phyloP scores from a whole-genome alignment of 2,797 vertebrate genomes.

The Eospalax fontanierii region DNA sequence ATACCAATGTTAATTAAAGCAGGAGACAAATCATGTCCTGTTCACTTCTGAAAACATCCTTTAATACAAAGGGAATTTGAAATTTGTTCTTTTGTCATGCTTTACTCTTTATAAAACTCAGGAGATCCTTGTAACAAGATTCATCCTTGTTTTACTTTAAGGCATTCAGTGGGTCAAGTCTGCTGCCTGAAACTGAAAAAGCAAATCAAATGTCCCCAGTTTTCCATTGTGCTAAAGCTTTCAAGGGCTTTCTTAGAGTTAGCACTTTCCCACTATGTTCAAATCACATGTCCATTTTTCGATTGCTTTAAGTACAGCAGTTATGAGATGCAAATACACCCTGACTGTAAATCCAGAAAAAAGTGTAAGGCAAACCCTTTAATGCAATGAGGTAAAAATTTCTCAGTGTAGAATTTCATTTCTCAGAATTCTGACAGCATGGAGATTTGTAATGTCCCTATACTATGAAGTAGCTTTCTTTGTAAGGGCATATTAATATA shows the following conservation, averaged over 20 bases:
- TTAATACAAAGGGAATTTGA: not conserved
- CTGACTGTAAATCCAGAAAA: not conserved
- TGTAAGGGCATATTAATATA: conserved; percentile 30
- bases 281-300: not conserved
- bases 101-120: not conserved
- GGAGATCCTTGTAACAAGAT: conserved; percentile 14
- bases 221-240: not conserved
- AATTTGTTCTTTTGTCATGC: not conserved
- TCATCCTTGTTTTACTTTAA: conserved; percentile 50
- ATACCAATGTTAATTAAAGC: not conserved
- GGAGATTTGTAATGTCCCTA: conserved; percentile 8
- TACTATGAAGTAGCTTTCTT: not conserved
- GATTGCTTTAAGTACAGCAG: too few species aligned
- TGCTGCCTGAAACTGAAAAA: conserved; percentile 20
- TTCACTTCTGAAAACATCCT: not conserved
- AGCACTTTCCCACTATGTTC: not conserved
- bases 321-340: not conserved
- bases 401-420: not conserved
- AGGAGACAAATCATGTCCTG: not conserved
- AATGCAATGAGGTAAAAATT: not conserved
- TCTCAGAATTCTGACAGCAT: not conserved
- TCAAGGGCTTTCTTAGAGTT: not conserved
- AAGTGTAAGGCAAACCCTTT: not conserved
- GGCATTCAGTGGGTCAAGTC: not conserved
- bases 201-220: conserved; percentile 24